A percentile compares a stretch with the other conserved stretches of the same genome.
These are phyloP conservation scores for Criorhina ranunculi DNA, from an alignment of 2,888 invertebrate species.

Conservation along the genomic window DNA sequence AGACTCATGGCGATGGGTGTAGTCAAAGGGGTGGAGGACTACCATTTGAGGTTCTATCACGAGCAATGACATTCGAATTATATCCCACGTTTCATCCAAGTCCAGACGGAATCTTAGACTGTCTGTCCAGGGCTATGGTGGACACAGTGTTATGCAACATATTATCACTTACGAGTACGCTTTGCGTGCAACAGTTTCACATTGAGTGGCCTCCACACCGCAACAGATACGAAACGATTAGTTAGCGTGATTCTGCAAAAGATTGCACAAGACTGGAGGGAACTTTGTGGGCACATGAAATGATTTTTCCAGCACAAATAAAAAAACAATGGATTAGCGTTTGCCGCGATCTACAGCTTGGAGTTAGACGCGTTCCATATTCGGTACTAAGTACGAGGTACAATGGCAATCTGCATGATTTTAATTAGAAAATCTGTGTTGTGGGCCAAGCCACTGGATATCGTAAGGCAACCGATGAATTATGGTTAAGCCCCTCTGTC, in stretches of 20 bases:
- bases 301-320: constrained; percentile 40
- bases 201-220: constrained; percentile 54
- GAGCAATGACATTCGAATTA: constrained; percentile 34
- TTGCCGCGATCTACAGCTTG: background rate
- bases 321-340: constrained; percentile 25
- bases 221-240: too few species aligned
- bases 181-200: constrained; percentile 64
- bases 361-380: constrained; percentile 34
- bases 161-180: constrained; percentile 57
- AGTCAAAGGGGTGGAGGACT: constrained; percentile 22
- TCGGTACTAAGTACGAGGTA: constrained; percentile 36
- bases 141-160: constrained; percentile 48
- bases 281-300: constrained; percentile 52
- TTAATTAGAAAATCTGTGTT: constrained; percentile 56
- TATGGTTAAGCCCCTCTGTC: constrained; percentile 4
- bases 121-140: background rate
- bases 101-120: constrained; percentile 5
- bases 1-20: constrained; percentile 28
- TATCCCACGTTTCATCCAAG: constrained; percentile 28
- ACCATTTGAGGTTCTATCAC: constrained; percentile 5
- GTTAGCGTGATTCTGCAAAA: constrained; percentile 66
- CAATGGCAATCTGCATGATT: constrained; percentile 50
- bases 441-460: constrained; percentile 28
- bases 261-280: constrained; percentile 63
- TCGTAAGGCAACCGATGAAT: constrained; percentile 12